A percentile compares a stretch with the other conserved stretches of the same genome.
These are phyloP conservation scores for Conopomorpha cramerella DNA, from an alignment of 1,140 invertebrate species.

Conservation along the genomic window DNA sequence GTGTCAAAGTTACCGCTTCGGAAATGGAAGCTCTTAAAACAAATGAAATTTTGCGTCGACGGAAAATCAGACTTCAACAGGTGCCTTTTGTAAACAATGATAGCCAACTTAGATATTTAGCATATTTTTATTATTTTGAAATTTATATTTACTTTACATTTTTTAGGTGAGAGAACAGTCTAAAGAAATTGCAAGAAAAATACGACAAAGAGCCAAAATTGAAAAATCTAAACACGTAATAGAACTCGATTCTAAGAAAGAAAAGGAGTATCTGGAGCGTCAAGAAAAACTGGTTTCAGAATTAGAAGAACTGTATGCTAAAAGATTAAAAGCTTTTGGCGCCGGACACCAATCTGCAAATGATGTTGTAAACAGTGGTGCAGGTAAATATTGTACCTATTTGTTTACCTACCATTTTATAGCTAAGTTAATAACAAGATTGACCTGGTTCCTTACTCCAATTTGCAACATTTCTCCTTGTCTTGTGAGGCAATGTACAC, in stretches of 20 bases:
- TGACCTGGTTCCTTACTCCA: no score
- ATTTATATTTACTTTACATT: slow-evolving; percentile 7
- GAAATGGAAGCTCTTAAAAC: slow-evolving; percentile 39
- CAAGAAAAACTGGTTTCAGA: slow-evolving; percentile 37
- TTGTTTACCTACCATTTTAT: no score
- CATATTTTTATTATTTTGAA: neutral
- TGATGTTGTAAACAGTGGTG: no score
- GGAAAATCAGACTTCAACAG: slow-evolving; percentile 52
- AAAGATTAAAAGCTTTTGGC: slow-evolving; percentile 36
- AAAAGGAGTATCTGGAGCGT: slow-evolving; percentile 32
- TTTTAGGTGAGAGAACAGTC: slow-evolving; percentile 58
- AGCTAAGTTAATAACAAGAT: no score
- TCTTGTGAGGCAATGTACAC: no score
- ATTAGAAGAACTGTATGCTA: slow-evolving; percentile 34
- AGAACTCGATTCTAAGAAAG: slow-evolving; percentile 28
- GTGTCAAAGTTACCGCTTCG: slow-evolving; percentile 39
- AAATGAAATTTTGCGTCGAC: slow-evolving; percentile 48
- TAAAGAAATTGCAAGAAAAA: slow-evolving; percentile 54
- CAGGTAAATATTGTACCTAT: no score
- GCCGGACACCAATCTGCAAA: no score
- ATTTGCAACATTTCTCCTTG: no score
- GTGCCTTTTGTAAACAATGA: slow-evolving; percentile 18
- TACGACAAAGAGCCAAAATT: slow-evolving; percentile 41
- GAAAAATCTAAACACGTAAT: slow-evolving; percentile 32
- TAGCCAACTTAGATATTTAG: slow-evolving; percentile 3